A percentile compares a stretch with the other conserved stretches of the same genome.
These are phyloP conservation scores for Nannoperca obscura DNA, from an alignment of 2,797 vertebrate species.

Conservation along the genomic window DNA sequence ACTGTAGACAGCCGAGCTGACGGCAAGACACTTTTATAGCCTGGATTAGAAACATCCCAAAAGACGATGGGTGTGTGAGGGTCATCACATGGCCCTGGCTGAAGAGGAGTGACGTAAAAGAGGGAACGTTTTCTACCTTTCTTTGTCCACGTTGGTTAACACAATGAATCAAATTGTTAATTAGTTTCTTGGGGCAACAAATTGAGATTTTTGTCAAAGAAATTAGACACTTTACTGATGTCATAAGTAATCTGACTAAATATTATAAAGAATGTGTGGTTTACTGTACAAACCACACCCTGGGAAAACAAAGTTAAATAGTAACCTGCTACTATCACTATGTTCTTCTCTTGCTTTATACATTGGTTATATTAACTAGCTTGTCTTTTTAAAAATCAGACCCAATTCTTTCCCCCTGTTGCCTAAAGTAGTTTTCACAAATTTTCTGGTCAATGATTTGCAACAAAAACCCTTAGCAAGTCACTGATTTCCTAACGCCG, in stretches of 20 bases:
- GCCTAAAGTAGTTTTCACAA: constrained; percentile 1
- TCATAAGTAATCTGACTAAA: neutral
- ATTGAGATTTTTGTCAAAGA: neutral
- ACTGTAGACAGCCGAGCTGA: constrained; percentile 2
- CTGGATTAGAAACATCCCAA: constrained; percentile 17
- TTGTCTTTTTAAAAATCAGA: neutral
- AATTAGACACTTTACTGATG: neutral
- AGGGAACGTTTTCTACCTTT: neutral
- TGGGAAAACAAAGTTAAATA: constrained; percentile 23
- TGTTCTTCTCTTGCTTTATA: neutral
- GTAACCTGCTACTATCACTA: neutral
- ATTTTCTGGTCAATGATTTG: constrained; percentile 58
- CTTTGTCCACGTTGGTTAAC: neutral
- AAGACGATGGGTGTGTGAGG: fast-evolving
- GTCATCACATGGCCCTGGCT: constrained; percentile 14
- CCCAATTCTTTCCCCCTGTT: neutral
- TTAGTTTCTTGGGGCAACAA: neutral
- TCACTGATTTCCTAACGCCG: constrained; percentile 27
- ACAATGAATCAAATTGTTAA: neutral
- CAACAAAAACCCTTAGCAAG: neutral
- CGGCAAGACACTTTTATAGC: constrained; percentile 18
- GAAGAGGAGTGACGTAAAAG: constrained; percentile 4
- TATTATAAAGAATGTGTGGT: neutral
- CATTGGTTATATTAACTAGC: constrained; percentile 23
- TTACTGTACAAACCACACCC: constrained; percentile 10